Base-by-base conservation (phyloP, 2,113 vertebrate species). In the Tapirus terrestris region DNA sequence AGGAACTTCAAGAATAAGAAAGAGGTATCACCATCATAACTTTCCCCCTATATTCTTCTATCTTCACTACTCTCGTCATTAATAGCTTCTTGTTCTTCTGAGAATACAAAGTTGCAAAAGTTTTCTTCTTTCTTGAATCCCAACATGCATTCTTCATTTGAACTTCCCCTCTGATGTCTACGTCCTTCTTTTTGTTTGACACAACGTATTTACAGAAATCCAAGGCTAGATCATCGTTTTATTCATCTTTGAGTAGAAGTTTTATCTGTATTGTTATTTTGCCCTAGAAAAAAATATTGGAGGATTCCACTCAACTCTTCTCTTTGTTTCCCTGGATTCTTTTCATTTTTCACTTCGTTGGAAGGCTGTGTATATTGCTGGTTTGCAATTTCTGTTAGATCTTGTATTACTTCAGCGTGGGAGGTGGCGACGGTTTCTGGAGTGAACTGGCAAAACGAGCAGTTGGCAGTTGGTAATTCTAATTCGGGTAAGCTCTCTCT, bases 401-500 rank as follows among this genome's bases (percentile, higher is more conserved):
- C 58, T 95, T 92, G 21, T 53, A 27, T 53, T 85, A 20, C 67
- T 87, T 48, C 23, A 39, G 61, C 0, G 33, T 94, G 63, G 88
- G 95, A 73, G n/a, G 88, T 94, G 70, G 48, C 43, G 77, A 75
- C 1, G 5, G 61, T 56, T 77, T 95, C 56, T 80, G 70, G 67
- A 90, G 11, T 79, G 58, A 95, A 73, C 21, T 65, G 73, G 80
- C 67, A 89, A 82, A 97, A 72, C 4, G 48, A 92, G 39, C 93
- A 90, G 53, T 81, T 95, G 89, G 77, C 90, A 91, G 72, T 77
- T 95, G 77, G 65, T 85, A 48, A 61, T 36, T 94, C 76, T 91
- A 97, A 95, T 85, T 95, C 27, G 18, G 53, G 72, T 91, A 91
- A 95, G 68, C 43, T 60, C 94, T 91, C 33, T 90, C 39, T 83